phyloP scores from a whole-genome alignment of 2,113 vertebrate genomes.

The Dipodomys ordii region DNA sequence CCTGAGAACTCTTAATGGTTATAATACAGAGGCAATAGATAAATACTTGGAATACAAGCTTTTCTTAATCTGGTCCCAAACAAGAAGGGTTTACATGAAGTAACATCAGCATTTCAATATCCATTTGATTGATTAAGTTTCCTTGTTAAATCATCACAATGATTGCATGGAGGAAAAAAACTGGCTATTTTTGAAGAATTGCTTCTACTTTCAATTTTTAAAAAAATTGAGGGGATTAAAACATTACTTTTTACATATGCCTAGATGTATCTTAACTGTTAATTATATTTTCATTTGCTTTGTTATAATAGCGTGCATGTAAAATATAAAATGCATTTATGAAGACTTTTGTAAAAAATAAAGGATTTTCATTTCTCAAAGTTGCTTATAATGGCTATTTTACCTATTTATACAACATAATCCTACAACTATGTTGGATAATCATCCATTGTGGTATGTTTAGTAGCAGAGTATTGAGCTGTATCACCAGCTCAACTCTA shows the following conservation, averaged over 20 bases:
- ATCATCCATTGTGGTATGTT: slow-evolving; percentile 12
- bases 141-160: slow-evolving; percentile 62
- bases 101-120: slow-evolving; percentile 79
- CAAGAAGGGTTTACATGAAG: slow-evolving; percentile 76
- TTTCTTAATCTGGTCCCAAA: slow-evolving; percentile 72
- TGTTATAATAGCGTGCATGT: slow-evolving; percentile 83
- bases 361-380: slow-evolving; percentile 82
- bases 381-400: slow-evolving; percentile 77
- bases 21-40: slow-evolving; percentile 2
- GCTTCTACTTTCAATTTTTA: slow-evolving; percentile 83
- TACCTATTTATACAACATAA: slow-evolving; percentile 54
- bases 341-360: slow-evolving; percentile 86
- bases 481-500: neutral
- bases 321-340: slow-evolving; percentile 77
- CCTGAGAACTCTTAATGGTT: neutral
- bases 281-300: slow-evolving; percentile 83
- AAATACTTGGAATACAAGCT: slow-evolving; percentile 36
- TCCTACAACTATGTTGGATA: neutral
- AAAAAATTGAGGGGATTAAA: slow-evolving; percentile 80
- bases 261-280: slow-evolving; percentile 78
- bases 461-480: neutral
- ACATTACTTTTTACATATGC: slow-evolving; percentile 79
- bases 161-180: slow-evolving; percentile 50
- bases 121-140: slow-evolving; percentile 77
- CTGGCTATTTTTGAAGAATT: slow-evolving; percentile 72